Evolutionary conservation across 2,113 vertebrate species (phyloP).

Genomic region (Dendrocopos noguchii): DNA sequence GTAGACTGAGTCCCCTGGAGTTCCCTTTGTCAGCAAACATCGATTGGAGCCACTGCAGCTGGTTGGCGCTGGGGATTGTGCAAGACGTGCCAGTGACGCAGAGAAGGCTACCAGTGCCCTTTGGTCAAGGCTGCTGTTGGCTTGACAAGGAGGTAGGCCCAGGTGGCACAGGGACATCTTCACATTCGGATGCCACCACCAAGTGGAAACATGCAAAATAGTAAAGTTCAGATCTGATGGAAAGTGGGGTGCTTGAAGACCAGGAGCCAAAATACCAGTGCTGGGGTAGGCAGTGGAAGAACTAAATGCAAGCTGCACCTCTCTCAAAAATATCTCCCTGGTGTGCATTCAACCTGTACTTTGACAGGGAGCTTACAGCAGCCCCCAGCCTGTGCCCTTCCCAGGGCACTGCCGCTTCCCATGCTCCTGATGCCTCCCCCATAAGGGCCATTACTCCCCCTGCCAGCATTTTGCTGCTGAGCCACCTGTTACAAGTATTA

Average conservation of each 20-base stretch:
- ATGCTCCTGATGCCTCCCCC: neutral
- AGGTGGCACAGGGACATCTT: neutral
- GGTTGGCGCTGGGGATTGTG: neutral
- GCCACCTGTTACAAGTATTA: neutral
- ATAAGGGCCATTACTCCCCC: rapidly evolving
- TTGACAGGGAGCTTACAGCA: neutral
- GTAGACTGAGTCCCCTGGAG: neutral
- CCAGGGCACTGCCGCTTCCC: neutral
- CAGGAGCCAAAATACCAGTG: neutral
- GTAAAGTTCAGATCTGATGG: neutral
- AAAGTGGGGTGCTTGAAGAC: neutral
- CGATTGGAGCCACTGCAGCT: neutral
- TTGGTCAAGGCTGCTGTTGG: constrained; percentile 6
- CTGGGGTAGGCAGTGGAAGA: neutral
- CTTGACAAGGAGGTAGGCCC: neutral
- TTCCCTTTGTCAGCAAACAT: neutral
- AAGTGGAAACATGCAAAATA: neutral
- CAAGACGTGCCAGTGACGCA: neutral
- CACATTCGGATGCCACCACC: neutral
- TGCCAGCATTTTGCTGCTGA: neutral
- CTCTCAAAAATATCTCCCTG: neutral
- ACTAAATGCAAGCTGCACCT: neutral
- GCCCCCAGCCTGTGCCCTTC: neutral
- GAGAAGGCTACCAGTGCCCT: neutral
- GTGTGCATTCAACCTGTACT: neutral